Base-by-base conservation (phyloP, 2,888 invertebrate genomes). In the Philonicus albiceps region DNA sequence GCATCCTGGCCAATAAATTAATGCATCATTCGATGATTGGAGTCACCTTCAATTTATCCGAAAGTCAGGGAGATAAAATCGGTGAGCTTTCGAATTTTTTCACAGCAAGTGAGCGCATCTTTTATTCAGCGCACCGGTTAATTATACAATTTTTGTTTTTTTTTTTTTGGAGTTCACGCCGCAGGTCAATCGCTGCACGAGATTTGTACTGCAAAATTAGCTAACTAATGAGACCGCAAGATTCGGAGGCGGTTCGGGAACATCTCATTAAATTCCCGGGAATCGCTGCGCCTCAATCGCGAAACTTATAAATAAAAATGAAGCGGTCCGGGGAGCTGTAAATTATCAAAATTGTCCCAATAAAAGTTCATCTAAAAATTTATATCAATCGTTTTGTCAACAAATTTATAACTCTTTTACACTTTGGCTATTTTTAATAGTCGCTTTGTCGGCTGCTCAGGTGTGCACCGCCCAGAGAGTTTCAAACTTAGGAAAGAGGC, bases 351-450 rank as follows among this genome's bases (percentile, higher is more conserved):
- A 81, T 81, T 53, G 64, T 81, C 53, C 81, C 80, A 80, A 80
- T 80, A 80, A 80, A 80, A 80, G 80, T 80, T 80, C 81, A 55
- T 55, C 81, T 81, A 73, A 43, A 84, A 84, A 84, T 84, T 84
- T 84, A 84, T 84, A 84, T 84, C 84, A 84, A 84, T 84, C 84
- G 84, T 84, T 84, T 84, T 84, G 84, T 84, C 84, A 84, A 84
- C 84, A 84, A 84, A 84, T 84, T 84, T 84, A 84, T 84, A 84
- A 84, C 84, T 84, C 84, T 84, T 83, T 83, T 84, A 84, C 73
- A 84, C 40, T 84, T 84, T 84, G 73, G 84, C 84, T 84, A 84
- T 34, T 84, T 84, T 84, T 72, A 84, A 43, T 84, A 43, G 27
- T 84, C 27, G 19, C 73, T 84, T 84, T 84, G 84, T 84, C 73